phyloP scores from a whole-genome alignment of 2,113 vertebrate species.

The Psilopogon haemacephalus region DNA sequence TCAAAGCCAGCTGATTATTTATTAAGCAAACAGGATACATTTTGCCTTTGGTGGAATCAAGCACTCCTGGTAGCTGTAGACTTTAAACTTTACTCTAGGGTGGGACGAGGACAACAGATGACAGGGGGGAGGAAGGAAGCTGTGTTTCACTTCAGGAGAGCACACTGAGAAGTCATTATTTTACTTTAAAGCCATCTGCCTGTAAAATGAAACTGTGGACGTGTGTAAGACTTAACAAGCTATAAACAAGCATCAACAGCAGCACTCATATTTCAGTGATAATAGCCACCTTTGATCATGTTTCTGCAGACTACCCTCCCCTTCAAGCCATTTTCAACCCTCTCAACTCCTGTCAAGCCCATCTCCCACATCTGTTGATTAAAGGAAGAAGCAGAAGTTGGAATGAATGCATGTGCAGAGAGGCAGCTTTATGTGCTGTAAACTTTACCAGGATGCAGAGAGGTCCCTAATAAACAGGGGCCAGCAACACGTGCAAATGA shows the following conservation, averaged over 20 bases:
- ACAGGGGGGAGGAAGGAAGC: background rate
- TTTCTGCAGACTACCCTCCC: background rate
- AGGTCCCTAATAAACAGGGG: background rate
- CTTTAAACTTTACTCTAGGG: background rate
- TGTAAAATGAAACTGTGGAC: background rate
- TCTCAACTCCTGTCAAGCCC: background rate
- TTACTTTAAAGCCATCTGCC: conserved; percentile 30
- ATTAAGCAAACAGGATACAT: conserved; percentile 51
- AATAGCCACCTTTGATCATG: background rate
- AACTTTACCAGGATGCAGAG: background rate
- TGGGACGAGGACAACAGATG: fast-evolving
- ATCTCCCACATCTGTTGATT: background rate
- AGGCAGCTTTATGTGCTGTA: background rate
- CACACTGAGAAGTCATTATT: background rate
- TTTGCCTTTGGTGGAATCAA: conserved; percentile 1
- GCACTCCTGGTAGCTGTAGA: background rate
- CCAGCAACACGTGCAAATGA: background rate
- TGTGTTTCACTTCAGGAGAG: background rate
- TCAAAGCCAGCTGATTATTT: conserved; percentile 56
- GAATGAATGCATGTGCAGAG: background rate
- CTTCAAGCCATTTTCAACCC: background rate
- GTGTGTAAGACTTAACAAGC: background rate
- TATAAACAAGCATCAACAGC: conserved; percentile 28
- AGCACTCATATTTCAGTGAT: background rate
- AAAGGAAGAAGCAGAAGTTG: background rate